Conservation (phyloP, 1,140 invertebrate species). For the Dinothrombium tinctorium region DNA sequence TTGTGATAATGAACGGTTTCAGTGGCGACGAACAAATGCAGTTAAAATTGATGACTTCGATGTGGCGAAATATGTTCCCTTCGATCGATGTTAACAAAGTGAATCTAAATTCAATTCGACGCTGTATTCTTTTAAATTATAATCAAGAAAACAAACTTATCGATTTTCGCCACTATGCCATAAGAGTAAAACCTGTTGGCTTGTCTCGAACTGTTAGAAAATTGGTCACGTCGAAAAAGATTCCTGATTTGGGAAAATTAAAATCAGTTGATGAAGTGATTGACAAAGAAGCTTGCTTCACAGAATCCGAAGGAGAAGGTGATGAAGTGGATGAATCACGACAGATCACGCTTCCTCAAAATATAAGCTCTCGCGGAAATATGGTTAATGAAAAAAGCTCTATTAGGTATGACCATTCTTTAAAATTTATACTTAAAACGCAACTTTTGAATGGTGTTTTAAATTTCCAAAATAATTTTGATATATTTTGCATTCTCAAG, state of each 20-base stretch:
- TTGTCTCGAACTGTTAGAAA: slow-evolving; percentile 81
- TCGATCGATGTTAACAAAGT: slow-evolving; percentile 72
- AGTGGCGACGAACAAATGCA: slow-evolving; percentile 38
- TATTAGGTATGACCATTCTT: slow-evolving; percentile 19
- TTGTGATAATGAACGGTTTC: slow-evolving; percentile 85
- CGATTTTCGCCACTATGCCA: slow-evolving; percentile 69
- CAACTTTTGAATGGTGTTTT: not conserved
- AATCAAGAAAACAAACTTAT: slow-evolving; percentile 58
- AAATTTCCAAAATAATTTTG: not conserved
- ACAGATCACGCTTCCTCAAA: slow-evolving; percentile 24
- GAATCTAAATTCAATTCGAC: slow-evolving; percentile 51
- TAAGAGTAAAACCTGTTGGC: slow-evolving; percentile 47
- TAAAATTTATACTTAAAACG: not conserved
- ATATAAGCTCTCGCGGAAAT: slow-evolving; percentile 50
- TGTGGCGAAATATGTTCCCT: slow-evolving; percentile 97
- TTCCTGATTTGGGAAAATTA: slow-evolving; percentile 68
- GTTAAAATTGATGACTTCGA: slow-evolving; percentile 70
- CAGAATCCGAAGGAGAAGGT: slow-evolving; percentile 76
- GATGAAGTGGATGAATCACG: slow-evolving; percentile 26
- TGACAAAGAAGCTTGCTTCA: slow-evolving; percentile 13
- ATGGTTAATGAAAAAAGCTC: slow-evolving; percentile 50
- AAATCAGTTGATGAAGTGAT: slow-evolving; percentile 76
- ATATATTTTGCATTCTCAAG: too few species aligned
- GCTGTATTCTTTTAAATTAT: slow-evolving; percentile 77
- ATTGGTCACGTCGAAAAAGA: slow-evolving; percentile 51